phyloP scores from a whole-genome alignment of 2,888 invertebrate genomes.

The Petrolisthes cinctipes region DNA sequence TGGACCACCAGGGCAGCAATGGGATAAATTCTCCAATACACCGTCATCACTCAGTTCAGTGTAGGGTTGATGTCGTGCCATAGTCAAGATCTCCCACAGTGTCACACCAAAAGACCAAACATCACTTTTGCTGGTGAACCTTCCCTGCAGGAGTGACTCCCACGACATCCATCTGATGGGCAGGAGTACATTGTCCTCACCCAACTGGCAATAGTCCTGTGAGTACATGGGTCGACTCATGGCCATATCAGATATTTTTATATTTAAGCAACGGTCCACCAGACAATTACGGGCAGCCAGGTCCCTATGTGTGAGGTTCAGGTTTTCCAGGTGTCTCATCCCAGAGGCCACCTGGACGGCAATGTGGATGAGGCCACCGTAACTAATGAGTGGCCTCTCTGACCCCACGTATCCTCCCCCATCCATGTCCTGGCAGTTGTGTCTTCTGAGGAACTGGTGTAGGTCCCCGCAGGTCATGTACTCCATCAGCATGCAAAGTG shows the following conservation, averaged over 20 bases:
- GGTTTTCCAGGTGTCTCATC: slow-evolving; percentile 88
- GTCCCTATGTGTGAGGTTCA: slow-evolving; percentile 88
- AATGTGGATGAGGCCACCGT: slow-evolving; percentile 86
- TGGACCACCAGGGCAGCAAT: slow-evolving; percentile 81
- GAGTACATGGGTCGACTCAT: slow-evolving; percentile 79
- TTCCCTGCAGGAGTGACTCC: slow-evolving; percentile 87
- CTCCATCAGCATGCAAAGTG: slow-evolving; percentile 87
- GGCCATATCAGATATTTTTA: slow-evolving; percentile 83
- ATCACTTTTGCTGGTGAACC: slow-evolving; percentile 87
- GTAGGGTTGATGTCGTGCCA: slow-evolving; percentile 85
- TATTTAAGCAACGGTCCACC: slow-evolving; percentile 79
- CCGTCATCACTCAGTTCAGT: slow-evolving; percentile 83
- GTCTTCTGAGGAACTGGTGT: slow-evolving; percentile 80
- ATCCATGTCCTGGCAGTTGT: slow-evolving; percentile 76
- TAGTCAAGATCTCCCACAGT: slow-evolving; percentile 87
- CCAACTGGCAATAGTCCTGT: slow-evolving; percentile 81
- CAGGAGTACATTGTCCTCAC: slow-evolving; percentile 77
- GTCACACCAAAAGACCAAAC: slow-evolving; percentile 91
- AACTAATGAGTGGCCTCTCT: slow-evolving; percentile 75
- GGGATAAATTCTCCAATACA: slow-evolving; percentile 85
- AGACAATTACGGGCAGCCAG: slow-evolving; percentile 88
- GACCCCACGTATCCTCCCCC: slow-evolving; percentile 67
- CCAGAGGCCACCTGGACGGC: slow-evolving; percentile 89
- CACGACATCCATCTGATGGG: slow-evolving; percentile 93
- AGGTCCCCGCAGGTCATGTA: slow-evolving; percentile 89